phyloP scores from a whole-genome alignment of 2,113 vertebrate genomes.

The Hemibagrus wyckioides region DNA sequence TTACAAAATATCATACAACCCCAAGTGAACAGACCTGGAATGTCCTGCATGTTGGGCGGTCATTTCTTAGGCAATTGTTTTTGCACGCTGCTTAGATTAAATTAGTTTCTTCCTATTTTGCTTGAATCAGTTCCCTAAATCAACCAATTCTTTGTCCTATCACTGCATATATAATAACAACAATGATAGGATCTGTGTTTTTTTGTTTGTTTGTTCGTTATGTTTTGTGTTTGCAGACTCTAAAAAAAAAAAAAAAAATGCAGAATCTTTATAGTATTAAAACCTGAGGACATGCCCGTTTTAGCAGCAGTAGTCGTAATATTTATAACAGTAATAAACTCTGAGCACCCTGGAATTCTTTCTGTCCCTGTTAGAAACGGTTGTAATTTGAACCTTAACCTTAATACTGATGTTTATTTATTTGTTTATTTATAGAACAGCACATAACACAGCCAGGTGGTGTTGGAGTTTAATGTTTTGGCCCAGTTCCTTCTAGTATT shows the following conservation, averaged over 20 bases:
- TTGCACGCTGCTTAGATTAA: neutral
- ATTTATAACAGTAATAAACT: neutral
- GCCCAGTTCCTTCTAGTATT: conserved; percentile 12
- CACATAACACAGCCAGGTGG: neutral
- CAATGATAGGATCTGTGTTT: neutral
- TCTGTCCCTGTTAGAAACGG: neutral
- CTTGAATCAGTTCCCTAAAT: neutral
- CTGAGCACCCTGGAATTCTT: neutral
- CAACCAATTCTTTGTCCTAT: neutral
- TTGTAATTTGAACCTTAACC: neutral
- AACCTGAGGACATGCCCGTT: neutral
- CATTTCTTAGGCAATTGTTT: neutral
- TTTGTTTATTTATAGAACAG: neutral
- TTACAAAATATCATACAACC: neutral
- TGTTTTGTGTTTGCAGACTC: neutral
- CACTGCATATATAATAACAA: neutral
- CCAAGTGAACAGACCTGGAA: neutral
- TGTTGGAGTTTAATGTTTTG: conserved; percentile 8
- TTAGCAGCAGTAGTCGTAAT: too few relatives aligned
- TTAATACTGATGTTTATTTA: neutral
- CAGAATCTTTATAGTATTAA: neutral
- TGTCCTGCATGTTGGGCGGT: neutral
- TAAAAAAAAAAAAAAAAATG: neutral
- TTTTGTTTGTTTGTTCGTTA: neutral
- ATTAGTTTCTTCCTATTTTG: neutral